Conservation (phyloP, 2,797 vertebrate genomes). For the Hemitrygon akajei region DNA sequence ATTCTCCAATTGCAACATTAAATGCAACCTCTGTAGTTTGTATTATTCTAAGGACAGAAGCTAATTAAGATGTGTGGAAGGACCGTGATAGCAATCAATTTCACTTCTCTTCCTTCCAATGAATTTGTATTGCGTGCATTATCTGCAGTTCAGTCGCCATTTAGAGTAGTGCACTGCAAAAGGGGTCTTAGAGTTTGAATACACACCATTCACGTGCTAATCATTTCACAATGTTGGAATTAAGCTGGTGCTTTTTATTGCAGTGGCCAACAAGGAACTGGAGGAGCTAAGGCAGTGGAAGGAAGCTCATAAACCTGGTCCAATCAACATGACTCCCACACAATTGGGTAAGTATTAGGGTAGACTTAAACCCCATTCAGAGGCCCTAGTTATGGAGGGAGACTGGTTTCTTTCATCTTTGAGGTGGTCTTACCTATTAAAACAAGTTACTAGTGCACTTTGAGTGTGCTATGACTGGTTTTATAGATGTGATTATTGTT, state of each 20-base stretch:
- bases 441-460: not conserved
- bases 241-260: not conserved
- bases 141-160: not conserved
- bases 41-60: not conserved
- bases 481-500: not conserved
- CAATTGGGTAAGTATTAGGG: conserved; percentile 61
- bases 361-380: conserved; percentile 40
- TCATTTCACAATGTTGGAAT: not conserved
- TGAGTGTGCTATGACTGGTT: not conserved
- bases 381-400: conserved; percentile 40
- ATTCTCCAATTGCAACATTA: not conserved
- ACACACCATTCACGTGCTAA: not conserved
- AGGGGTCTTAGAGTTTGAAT: not conserved
- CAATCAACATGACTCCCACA: conserved; percentile 56
- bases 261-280: conserved; percentile 69
- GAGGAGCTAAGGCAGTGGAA: conserved; percentile 56
- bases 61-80: not conserved
- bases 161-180: too few relatives aligned
- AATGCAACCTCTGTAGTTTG: not conserved
- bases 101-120: not conserved
- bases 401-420: conserved; percentile 44
- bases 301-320: conserved; percentile 51
- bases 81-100: not conserved
- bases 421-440: conserved; percentile 1
- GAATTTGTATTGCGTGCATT: not conserved